Evolutionary conservation across 2,797 vertebrate genomes (phyloP).

Genomic region (Lagocephalus sceleratus): DNA sequence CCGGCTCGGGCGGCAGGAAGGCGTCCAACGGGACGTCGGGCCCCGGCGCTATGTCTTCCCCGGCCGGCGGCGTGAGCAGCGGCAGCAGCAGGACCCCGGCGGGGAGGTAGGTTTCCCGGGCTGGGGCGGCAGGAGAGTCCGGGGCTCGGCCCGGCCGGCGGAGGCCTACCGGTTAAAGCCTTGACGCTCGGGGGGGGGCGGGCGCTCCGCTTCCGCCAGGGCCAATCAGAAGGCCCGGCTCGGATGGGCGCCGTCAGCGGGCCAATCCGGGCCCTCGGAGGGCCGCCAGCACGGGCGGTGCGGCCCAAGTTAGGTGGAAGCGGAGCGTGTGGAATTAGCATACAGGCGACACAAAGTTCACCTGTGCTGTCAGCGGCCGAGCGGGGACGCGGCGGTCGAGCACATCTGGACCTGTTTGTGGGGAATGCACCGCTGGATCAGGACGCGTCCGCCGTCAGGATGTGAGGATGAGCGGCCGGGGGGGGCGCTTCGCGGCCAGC

Average conservation of each 20-base stretch:
- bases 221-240: constrained; percentile 42
- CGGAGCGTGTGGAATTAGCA: constrained; percentile 36
- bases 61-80: constrained; percentile 72
- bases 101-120: no score
- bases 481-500: not conserved
- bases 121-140: constrained; percentile 62
- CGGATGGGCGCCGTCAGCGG: constrained; percentile 36
- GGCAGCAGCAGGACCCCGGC: constrained; percentile 71
- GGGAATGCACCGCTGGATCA: not conserved
- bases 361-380: constrained; percentile 17
- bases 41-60: constrained; percentile 74
- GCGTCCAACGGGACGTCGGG: constrained; percentile 79
- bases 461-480: not conserved
- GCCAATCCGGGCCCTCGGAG: constrained; percentile 48
- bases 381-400: not conserved
- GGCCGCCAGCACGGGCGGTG: constrained; percentile 19
- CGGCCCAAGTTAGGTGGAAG: constrained; percentile 35
- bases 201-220: not conserved
- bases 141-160: constrained; percentile 61
- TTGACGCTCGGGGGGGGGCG: constrained; percentile 57
- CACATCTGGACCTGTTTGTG: constrained; percentile 7
- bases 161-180: constrained; percentile 81
- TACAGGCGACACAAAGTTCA: constrained; percentile 46
- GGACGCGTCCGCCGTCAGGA: fast-evolving
- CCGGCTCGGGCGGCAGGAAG: constrained; percentile 79